phyloP scores from a whole-genome alignment of 2,888 invertebrate genomes.

The Euphydryas editha region DNA sequence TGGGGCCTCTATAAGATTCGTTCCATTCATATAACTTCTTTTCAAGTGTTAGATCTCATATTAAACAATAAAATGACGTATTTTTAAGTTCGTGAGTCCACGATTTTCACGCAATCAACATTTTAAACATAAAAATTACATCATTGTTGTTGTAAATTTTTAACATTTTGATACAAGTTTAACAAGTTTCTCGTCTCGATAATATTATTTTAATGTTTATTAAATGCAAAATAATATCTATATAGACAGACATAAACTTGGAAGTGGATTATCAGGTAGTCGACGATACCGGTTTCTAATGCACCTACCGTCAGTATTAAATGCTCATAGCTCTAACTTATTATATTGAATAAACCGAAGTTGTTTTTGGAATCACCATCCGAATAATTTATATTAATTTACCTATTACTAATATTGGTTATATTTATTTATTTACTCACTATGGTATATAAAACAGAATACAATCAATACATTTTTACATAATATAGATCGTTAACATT shows the following conservation, averaged over 20 bases:
- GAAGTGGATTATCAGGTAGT: slow-evolving; percentile 3
- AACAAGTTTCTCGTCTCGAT: background rate
- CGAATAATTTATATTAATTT: no score
- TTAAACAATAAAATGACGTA: background rate
- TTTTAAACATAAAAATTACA: background rate
- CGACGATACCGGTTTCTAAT: background rate
- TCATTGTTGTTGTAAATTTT: background rate
- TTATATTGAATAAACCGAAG: background rate
- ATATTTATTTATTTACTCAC: no score
- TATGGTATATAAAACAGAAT: no score
- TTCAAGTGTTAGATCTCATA: no score
- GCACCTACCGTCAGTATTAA: background rate
- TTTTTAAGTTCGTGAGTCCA: slow-evolving; percentile 1
- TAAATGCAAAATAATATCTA: background rate
- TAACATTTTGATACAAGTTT: background rate
- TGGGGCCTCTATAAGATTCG: no score
- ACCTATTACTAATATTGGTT: no score
- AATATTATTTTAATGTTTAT: background rate
- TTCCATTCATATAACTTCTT: no score
- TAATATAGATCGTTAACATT: no score
- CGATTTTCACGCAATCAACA: background rate
- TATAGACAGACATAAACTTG: no score
- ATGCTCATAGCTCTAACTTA: background rate
- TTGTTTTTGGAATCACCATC: background rate
- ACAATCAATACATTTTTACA: no score